Evolutionary conservation across 2,113 vertebrate species (phyloP).

Genomic region (Nyctereutes procyonoides): DNA sequence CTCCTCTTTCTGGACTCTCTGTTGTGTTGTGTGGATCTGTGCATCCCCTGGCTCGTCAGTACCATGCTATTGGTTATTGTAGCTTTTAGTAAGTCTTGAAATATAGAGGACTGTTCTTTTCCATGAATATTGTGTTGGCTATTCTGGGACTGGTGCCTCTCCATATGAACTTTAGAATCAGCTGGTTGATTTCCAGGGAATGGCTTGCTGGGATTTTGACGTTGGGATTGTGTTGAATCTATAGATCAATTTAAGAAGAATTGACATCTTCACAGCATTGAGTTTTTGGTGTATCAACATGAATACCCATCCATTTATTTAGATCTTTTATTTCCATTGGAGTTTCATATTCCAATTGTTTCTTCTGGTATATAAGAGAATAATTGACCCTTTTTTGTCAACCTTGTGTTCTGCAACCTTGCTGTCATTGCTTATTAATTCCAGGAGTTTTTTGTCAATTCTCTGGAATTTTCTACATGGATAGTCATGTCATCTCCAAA

Average conservation of each 20-base stretch:
- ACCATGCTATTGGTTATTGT: neutral
- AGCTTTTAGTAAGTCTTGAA: no score
- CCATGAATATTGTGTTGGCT: neutral
- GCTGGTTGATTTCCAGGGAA: neutral
- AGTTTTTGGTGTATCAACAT: neutral
- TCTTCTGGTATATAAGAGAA: neutral
- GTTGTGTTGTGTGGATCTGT: no score
- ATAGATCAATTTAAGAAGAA: neutral
- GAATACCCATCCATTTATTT: neutral
- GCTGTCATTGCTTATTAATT: neutral
- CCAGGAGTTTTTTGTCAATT: neutral
- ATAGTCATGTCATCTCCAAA: neutral
- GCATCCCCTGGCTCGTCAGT: fast-evolving
- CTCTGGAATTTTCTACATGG: neutral
- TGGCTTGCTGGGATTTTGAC: neutral
- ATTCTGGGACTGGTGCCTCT: neutral
- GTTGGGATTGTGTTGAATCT: neutral
- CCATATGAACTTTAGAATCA: neutral
- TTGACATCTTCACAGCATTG: neutral
- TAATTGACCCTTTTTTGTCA: neutral
- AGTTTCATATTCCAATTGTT: neutral
- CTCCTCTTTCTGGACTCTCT: neutral
- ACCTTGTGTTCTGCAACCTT: neutral
- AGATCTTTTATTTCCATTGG: neutral
- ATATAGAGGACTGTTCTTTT: neutral